These are phyloP conservation scores for Palloptera scutellata DNA, from an alignment of 2,888 invertebrate species.

Conservation along the genomic window DNA sequence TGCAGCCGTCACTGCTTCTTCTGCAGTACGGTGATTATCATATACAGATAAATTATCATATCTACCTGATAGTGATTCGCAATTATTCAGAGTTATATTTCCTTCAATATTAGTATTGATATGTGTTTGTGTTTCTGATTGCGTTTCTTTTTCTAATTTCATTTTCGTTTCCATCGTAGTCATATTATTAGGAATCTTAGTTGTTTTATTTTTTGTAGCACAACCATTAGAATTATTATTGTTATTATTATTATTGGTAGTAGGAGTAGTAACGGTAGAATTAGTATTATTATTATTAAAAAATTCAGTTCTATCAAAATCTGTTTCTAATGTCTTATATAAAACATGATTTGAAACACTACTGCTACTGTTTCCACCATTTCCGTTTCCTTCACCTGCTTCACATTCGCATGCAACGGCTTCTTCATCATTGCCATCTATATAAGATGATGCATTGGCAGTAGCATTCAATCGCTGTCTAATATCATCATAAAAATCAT, in stretches of 20 bases:
- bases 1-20: too few species aligned
- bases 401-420: too few species aligned
- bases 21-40: not conserved
- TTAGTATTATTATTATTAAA: not conserved
- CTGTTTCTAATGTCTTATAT: too few species aligned
- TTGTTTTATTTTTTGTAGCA: constrained; percentile 18
- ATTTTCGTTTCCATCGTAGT: constrained; percentile 4
- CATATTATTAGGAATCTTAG: constrained; percentile 12
- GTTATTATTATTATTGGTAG: constrained; percentile 8
- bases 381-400: too few species aligned
- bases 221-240: constrained; percentile 21
- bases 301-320: too few species aligned
- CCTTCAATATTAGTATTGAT: too few species aligned
- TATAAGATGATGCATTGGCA: not conserved
- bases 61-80: too few species aligned
- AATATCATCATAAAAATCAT: not conserved
- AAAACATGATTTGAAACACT: too few species aligned
- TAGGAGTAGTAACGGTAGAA: constrained; percentile 10
- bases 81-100: too few species aligned
- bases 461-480: not conserved
- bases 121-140: too few species aligned
- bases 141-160: too few species aligned
- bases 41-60: not conserved
- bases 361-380: too few species aligned
- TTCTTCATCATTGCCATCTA: not conserved